Evolutionary conservation across 2,888 invertebrate species (phyloP), one percentile per base, ranked within the genome.

Genomic region (Neocrepidodera transversa): DNA sequence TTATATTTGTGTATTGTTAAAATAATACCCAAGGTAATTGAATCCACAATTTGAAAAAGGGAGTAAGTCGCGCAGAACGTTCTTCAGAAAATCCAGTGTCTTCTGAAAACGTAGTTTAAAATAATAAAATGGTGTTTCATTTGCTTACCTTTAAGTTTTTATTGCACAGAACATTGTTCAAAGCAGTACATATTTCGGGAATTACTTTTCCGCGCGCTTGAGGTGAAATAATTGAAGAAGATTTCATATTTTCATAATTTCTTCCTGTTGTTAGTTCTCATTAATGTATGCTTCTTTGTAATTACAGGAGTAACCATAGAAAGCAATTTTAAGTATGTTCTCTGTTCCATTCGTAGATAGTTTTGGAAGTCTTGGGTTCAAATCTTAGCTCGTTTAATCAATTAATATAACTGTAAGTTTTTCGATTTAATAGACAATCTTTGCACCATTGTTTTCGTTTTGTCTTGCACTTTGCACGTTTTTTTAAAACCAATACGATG

Each of bases 371-470:
- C 20, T 50, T 35, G 10, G 50, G 50, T 50, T 50, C 36, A 50
- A 50, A 50, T 51, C 13, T 51, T 14, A 51, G 38, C 38, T 51
- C 38, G 23, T 51, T 51, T 13, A 51, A 52, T 28, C 26, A 52
- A 52, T 40, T 42, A 42, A 52, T 18, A 30, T 43, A 28, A 52
- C 30, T 36, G 30, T 42, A 52, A 42, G 16, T 52, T 52, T 42
- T 26, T 30, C 43, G 28, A 14, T 52, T 42, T 42, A 52, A 17
- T 52, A 52, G 42, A 40, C 42, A 42, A 28, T 52, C 28, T 42
- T 40, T 52, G 42, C 52, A 30, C 42, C 52, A 52, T 42, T 52
- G 38, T 52, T 52, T n/a, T n/a, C n/a, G n/a, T n/a, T n/a, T n/a
- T n/a, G n/a, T n/a, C n/a, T n/a, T n/a, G n/a, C n/a, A n/a, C 11